Evolutionary conservation across 2,888 invertebrate genomes (phyloP).

Genomic region (Linhomoeus sp.): DNA sequence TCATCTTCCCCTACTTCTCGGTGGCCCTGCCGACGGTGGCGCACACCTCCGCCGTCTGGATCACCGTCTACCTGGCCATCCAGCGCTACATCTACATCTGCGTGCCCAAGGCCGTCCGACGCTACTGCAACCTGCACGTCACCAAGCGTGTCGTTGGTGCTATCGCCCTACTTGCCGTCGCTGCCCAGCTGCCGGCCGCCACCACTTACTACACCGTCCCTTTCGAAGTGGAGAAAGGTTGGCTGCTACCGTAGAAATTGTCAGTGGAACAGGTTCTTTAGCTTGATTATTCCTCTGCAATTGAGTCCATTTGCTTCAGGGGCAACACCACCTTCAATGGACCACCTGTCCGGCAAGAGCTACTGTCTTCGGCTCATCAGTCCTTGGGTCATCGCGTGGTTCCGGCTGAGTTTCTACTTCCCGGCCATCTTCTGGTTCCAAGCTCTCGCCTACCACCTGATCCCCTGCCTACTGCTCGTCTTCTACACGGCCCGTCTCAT

Average conservation of each 20-base stretch:
- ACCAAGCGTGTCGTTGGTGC: slow-evolving; percentile 16
- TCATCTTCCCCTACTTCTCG: slow-evolving; percentile 37
- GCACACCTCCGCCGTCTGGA: slow-evolving; percentile 81
- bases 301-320: too few species aligned
- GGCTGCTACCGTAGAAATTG: too few species aligned
- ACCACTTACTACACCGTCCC: too few species aligned
- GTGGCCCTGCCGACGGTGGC: slow-evolving; percentile 53
- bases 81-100: slow-evolving; percentile 88
- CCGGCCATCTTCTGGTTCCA: slow-evolving; percentile 44
- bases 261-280: too few species aligned
- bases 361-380: too few species aligned
- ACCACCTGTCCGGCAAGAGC: too few species aligned
- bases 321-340: too few species aligned
- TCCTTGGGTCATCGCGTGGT: too few species aligned
- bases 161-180: slow-evolving; percentile 31
- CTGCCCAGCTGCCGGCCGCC: slow-evolving; percentile 52
- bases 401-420: too few species aligned
- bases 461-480: slow-evolving; percentile 1
- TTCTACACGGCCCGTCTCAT: slow-evolving; percentile 1
- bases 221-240: too few species aligned
- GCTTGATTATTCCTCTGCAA: too few species aligned
- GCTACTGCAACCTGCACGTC: slow-evolving; percentile 40
- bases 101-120: slow-evolving; percentile 65
- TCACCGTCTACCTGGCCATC: slow-evolving; percentile 67
- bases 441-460: slow-evolving; percentile 49